These are phyloP conservation scores for Motacilla alba DNA, from an alignment of 2,113 vertebrate genomes.

Conservation along the genomic window DNA sequence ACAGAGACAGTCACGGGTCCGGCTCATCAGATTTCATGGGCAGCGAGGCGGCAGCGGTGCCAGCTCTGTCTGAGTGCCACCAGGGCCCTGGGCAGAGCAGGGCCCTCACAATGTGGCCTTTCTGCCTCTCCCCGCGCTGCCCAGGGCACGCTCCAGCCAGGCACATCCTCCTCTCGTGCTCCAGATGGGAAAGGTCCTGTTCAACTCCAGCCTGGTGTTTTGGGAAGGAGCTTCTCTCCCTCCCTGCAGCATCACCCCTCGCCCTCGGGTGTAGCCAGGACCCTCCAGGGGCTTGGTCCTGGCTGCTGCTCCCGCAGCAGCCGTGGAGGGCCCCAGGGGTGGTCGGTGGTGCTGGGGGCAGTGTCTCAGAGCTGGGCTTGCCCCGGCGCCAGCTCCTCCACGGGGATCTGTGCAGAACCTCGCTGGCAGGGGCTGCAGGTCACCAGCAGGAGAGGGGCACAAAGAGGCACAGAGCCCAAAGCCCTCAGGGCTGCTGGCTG, in stretches of 20 bases:
- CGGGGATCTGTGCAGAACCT: background rate
- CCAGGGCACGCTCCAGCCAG: fast-evolving
- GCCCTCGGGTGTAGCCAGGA: background rate
- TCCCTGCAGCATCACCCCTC: background rate
- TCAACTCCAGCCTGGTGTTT: fast-evolving
- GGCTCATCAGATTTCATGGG: background rate
- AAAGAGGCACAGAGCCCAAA: background rate
- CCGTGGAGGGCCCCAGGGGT: background rate
- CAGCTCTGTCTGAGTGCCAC: background rate
- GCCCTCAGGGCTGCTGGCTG: background rate
- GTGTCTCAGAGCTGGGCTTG: background rate
- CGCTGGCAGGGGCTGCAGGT: fast-evolving
- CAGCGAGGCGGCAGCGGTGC: background rate
- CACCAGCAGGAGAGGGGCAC: background rate
- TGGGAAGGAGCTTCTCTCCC: background rate
- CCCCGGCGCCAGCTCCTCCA: fast-evolving
- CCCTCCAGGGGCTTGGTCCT: background rate
- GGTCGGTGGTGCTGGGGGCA: background rate
- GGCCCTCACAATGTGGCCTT: background rate
- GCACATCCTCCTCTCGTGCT: background rate
- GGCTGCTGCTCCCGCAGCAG: background rate
- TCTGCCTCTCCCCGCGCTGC: background rate
- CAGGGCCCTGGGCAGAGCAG: background rate
- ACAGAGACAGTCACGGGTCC: slow-evolving; percentile 7
- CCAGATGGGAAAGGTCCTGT: fast-evolving